phyloP scores from a whole-genome alignment of 2,797 vertebrate species.

The Spizella passerina region DNA sequence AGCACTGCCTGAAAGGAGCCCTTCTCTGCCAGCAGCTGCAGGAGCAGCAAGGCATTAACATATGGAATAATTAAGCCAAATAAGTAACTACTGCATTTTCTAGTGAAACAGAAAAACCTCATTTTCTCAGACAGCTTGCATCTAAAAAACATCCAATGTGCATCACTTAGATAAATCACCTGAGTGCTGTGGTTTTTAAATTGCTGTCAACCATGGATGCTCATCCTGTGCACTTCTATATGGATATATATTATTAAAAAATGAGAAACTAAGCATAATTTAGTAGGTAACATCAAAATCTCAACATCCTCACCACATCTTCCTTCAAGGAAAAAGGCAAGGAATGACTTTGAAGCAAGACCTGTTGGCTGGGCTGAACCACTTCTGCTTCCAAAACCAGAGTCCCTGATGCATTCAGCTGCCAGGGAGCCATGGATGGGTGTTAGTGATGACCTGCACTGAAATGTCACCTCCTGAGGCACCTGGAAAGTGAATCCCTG shows the following conservation, averaged over 20 bases:
- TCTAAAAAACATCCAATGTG: not conserved
- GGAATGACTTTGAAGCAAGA: not conserved
- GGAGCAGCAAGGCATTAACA: not conserved
- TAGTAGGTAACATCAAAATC: not conserved
- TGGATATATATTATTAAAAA: not conserved
- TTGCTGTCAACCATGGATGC: not conserved
- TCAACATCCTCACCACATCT: not conserved
- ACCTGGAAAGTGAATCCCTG: not conserved
- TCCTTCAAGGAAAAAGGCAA: not conserved
- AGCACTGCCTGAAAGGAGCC: not conserved
- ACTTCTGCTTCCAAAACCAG: not conserved
- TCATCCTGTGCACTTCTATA: not conserved
- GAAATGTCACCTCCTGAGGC: not conserved
- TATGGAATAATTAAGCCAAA: not conserved
- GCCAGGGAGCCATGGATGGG: not conserved
- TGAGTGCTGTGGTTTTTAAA: not conserved
- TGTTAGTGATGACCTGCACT: not conserved
- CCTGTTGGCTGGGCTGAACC: not conserved
- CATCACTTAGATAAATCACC: not conserved
- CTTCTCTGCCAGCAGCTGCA: conserved; percentile 27
- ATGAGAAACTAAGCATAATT: not conserved
- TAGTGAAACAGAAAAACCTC: not conserved
- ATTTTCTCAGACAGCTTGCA: not conserved
- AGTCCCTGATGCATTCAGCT: not conserved
- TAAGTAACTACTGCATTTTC: conserved; percentile 11